Base-by-base conservation (phyloP, 2,888 invertebrate genomes). In the Tetrapedia diversipes region DNA sequence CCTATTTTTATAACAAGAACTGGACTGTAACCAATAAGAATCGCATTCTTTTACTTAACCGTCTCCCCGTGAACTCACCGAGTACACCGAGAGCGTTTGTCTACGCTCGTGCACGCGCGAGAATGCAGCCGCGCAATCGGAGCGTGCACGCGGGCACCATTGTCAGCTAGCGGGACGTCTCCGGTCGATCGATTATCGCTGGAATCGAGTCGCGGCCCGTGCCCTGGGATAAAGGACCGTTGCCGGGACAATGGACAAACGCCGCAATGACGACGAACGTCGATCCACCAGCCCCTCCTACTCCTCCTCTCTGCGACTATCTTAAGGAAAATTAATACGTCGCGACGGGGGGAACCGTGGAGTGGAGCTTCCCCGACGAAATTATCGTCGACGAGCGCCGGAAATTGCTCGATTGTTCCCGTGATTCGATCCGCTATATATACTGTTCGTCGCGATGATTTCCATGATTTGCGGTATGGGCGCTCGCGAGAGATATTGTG, bases 171-270 rank as follows among this genome's bases (percentile, higher is more conserved):
- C 68, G 68, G 79, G 76, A 71, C 68, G 73, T 59, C 76, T 64
- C 63, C 59, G 60, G 63, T 63, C 77, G 75, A 83, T 83, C 83
- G 81, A 83, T 83, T 80, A 83, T 83, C 83, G 81, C 51, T 77
- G 67, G 79, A 73, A 71, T 76, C 75, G 80, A 79, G 65, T 73
- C 70, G 65, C 64, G 81, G 75, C 71, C 68, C 73, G 59, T 71
- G 77, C 72, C 37, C 66, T 43, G 61, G 64, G 80, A 83, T 76
- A 78, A 80, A 77, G 75, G 75, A 73, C 68, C 61, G 27, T 29
- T n/a, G 49, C 19, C 56, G 29, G 73, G 71, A 80, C 78, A 82
- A 83, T 82, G 72, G 68, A 68, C 71, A 41, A 59, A 68, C 67
- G 61, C 16, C 41, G 45, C 45, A 45, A n/a, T n/a, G n/a, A n/a